phyloP scores from a whole-genome alignment of 2,113 vertebrate genomes.

The Macquaria australasica region DNA sequence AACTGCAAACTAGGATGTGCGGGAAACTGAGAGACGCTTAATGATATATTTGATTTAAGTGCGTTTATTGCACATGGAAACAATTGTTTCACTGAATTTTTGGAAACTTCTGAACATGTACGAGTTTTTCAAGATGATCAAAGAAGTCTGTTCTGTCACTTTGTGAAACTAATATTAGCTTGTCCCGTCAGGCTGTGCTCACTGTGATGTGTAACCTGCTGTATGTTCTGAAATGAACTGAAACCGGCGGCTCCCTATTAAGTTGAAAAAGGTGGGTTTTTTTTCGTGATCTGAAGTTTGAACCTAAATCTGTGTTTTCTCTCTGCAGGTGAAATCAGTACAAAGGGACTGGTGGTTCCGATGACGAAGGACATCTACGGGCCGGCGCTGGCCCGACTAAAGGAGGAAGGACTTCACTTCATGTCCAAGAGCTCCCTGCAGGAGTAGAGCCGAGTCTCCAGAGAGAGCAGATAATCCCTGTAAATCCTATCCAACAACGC shows the following conservation, averaged over 20 bases:
- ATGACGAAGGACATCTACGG: conserved; percentile 91
- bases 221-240: too few species aligned
- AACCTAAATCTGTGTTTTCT: neutral
- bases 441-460: conserved; percentile 60
- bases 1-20: too few species aligned
- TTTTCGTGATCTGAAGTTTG: neutral
- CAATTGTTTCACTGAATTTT: too few species aligned
- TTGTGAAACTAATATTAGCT: neutral
- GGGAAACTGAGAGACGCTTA: too few species aligned
- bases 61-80: too few species aligned
- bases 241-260: too few species aligned
- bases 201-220: too few species aligned
- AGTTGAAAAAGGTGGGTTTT: neutral
- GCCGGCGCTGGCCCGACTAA: conserved; percentile 88
- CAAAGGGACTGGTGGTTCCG: conserved; percentile 92
- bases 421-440: conserved; percentile 84
- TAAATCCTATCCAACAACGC: neutral
- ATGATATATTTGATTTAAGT: too few species aligned
- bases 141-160: neutral
- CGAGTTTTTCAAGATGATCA: too few species aligned
- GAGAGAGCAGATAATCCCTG: neutral
- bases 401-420: conserved; percentile 90
- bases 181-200: neutral
- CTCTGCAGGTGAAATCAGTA: conserved; percentile 90
- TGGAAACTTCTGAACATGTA: too few species aligned